These are phyloP conservation scores for Coboldia fuscipes DNA, from an alignment of 1,140 invertebrate species.

Conservation along the genomic window DNA sequence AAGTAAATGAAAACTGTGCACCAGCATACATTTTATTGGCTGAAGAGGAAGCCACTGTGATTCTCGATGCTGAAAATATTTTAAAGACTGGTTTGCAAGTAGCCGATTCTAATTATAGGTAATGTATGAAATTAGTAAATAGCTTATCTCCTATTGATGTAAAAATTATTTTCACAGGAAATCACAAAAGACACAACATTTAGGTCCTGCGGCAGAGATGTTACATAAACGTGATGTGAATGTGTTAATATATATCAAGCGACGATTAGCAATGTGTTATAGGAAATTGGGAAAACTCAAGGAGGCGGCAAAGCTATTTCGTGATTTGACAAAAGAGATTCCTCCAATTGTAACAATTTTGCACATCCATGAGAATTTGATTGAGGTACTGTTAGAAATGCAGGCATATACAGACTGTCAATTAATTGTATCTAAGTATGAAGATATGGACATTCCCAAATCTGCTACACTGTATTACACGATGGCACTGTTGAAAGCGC, in stretches of 20 bases:
- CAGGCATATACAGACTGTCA: conserved; percentile 87
- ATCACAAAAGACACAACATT: conserved; percentile 52
- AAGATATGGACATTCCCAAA: conserved; percentile 88
- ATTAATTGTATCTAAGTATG: conserved; percentile 88
- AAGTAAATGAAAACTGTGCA: conserved; percentile 83
- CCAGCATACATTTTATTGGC: conserved; percentile 88
- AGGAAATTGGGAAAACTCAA: conserved; percentile 80
- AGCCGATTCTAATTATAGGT: conserved; percentile 70
- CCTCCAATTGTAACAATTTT: conserved; percentile 79
- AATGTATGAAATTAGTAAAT: conserved; percentile 15
- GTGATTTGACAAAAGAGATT: conserved; percentile 93
- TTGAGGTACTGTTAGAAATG: conserved; percentile 87
- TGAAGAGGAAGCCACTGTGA: conserved; percentile 88
- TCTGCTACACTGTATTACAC: conserved; percentile 97
- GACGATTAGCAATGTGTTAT: conserved; percentile 90
- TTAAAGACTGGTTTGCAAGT: conserved; percentile 72
- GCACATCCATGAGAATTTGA: conserved; percentile 94
- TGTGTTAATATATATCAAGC: conserved; percentile 86
- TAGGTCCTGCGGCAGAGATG: conserved; percentile 53
- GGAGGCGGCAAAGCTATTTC: conserved; percentile 93
- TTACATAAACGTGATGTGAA: conserved; percentile 81
- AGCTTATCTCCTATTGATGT: background rate
- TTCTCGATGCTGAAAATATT: conserved; percentile 71
- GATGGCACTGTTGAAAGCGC: conserved; percentile 79
- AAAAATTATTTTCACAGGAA: conserved; percentile 5